Base-by-base conservation (phyloP, 2,797 vertebrate genomes). In the Oceanodroma leucorhoa region DNA sequence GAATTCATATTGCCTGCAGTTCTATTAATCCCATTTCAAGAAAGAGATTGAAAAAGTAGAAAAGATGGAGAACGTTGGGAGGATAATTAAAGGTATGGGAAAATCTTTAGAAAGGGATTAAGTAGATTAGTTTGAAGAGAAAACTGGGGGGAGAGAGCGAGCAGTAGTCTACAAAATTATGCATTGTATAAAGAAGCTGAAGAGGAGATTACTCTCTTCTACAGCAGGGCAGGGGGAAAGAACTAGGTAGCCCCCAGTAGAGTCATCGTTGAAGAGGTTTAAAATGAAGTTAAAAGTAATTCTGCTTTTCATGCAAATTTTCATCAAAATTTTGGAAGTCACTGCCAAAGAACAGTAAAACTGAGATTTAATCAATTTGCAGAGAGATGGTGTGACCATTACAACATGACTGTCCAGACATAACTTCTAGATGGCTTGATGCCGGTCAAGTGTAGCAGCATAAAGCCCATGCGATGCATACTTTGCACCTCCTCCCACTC, bases 101-200 rank as follows among this genome's bases (percentile, higher is more conserved):
- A 95, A 95, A 91, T 80, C 89, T 93, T 88, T 91, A 91, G 55
- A 62, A 81, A 48, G 46, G 85, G 77, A 91, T 96, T 95, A 94
- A 88, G 38, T 58, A 90, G 90, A 95, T 95, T 93, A 88, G 20
- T 86, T 88, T 81, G 51, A 94, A 91, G 61, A 73, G 22, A 79
- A 82, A 92, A 85, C 46, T 34, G 76, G 13, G 24, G 13, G 38
- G n/a, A 50, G 14, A 51, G 57, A 23, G 1, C 38, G 7, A 53
- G 38, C 4, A 48, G n/a, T 26, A 88, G 54, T 10, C 38, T 70
- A 81, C 34, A 93, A 61, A 91, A 86, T 13, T 45, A 41, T 5
- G 15, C 10, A 41, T 2, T 38, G 27, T 17, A 55, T 60, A 50
- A 70, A 71, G 67, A 48, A 83, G 6, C 18, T 80, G 58, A 79